Evolutionary conservation across 2,113 vertebrate species (phyloP).

Genomic region (Peromyscus californicus): DNA sequence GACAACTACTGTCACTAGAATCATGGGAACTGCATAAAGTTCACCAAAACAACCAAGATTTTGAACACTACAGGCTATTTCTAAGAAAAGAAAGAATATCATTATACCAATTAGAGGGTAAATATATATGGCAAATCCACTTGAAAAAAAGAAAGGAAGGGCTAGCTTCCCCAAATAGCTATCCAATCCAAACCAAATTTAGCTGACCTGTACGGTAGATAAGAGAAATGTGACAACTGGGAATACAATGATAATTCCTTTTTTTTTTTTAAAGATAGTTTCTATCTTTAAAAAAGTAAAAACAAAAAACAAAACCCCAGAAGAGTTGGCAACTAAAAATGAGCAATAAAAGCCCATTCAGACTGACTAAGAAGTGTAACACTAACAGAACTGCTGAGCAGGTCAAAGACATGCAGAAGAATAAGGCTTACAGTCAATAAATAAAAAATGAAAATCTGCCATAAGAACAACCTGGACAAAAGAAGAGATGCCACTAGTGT

Average conservation of each 20-base stretch:
- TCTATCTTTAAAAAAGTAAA: conserved; percentile 41
- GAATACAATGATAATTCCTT: conserved; percentile 19
- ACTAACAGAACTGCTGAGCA: neutral
- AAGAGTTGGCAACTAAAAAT: conserved; percentile 6
- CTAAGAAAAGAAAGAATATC: conserved; percentile 1
- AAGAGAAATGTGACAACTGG: neutral
- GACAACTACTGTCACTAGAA: neutral
- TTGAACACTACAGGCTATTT: conserved; percentile 31
- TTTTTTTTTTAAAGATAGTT: neutral
- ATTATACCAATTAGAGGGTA: conserved; percentile 29
- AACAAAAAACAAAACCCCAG: neutral
- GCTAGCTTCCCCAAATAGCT: conserved; percentile 19
- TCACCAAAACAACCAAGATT: neutral
- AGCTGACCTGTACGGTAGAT: neutral
- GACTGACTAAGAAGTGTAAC: neutral
- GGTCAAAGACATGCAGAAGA: neutral
- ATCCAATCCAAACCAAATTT: conserved; percentile 38
- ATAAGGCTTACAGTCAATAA: conserved; percentile 53
- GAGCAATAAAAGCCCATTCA: neutral
- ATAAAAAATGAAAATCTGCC: conserved; percentile 20
- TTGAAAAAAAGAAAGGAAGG: neutral
- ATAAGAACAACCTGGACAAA: neutral
- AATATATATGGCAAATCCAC: neutral
- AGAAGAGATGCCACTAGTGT: neutral
- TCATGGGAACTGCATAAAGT: neutral